These are phyloP conservation scores for Epizoanthus stellaris DNA, from an alignment of 92 coral and sea anemone species.

Conservation along the genomic window DNA sequence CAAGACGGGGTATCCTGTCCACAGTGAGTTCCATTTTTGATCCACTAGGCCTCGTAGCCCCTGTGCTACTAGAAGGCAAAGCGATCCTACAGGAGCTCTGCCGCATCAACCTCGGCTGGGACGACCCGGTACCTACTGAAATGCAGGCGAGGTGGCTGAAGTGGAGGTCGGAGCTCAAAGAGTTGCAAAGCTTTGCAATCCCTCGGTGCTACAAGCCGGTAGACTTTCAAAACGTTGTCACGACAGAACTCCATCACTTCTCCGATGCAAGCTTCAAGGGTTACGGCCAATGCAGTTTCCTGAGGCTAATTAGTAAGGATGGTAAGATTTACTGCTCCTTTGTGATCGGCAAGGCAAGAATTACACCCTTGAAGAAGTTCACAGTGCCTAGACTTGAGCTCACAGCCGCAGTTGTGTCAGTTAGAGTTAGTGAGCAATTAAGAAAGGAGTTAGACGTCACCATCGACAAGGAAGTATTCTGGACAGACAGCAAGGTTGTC, in stretches of 20 bases:
- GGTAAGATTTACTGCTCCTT: not conserved
- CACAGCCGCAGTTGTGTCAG: not conserved
- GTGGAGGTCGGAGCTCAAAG: too few species aligned
- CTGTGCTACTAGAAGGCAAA: too few species aligned
- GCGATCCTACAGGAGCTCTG: too few species aligned
- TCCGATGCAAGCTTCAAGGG: slow-evolving; percentile 46
- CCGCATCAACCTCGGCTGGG: too few species aligned
- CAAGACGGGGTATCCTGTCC: too few species aligned
- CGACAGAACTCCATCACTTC: slow-evolving; percentile 31
- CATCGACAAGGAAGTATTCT: slow-evolving; percentile 7
- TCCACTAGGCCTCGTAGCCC: too few species aligned
- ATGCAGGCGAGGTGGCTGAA: too few species aligned
- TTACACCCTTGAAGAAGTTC: slow-evolving; percentile 31
- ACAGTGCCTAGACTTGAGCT: slow-evolving; percentile 13
- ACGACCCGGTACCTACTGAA: too few species aligned
- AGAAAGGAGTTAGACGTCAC: not conserved
- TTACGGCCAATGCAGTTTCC: slow-evolving; percentile 31
- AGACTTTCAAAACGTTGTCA: not conserved
- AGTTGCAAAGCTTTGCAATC: not conserved
- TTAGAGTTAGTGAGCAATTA: not conserved
- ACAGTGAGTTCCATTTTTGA: too few species aligned
- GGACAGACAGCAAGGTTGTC: slow-evolving; percentile 25
- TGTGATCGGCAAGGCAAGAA: slow-evolving; percentile 40
- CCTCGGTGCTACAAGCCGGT: slow-evolving; percentile 11
- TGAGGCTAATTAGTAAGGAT: not conserved